Base-by-base conservation (phyloP, 2,113 vertebrate species). In the Pontoporia blainvillei region DNA sequence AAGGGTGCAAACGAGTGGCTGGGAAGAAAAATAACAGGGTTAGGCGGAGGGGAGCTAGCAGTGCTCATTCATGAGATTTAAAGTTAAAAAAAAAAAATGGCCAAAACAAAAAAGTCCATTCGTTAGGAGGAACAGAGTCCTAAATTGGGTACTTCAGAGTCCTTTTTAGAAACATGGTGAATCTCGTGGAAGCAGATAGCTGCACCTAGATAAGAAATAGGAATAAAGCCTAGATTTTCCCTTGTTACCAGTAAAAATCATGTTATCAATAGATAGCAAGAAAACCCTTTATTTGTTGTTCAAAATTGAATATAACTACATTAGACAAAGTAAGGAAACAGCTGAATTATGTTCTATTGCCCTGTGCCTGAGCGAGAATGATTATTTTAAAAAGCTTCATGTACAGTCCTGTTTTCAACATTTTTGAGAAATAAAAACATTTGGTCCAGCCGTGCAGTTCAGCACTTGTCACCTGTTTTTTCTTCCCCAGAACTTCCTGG, bases 361-460 rank as follows among this genome's bases (percentile, higher is more conserved):
- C 14, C 20, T 81, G 72, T 76, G 21, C 59, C 52, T 93, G 88
- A 64, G 36, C 1, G 2, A 69, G 89, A 86, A 44, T 79, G 87
- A 61, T 25, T 94, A 41, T 94, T 82, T 92, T 66, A 31, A 79
- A 81, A 96, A 64, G 64, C 72, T 93, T 91, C 75, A 11, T 14
- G 3, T 79, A 29, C 67, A 91, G 69, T 71, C 54, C 83, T 86
- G 8, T 85, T 94, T 78, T 89, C 64, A 95, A 20, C 54, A 71
- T 52, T 94, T 94, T 94, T 83, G 83, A 95, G 82, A 86, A 91
- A 57, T 46, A 88, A 64, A 82, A 79, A 36, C 14, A 57, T 81
- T 79, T 69, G 59, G 25, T 46, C 46, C 2, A 46, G 25, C 41
- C 71, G n/a, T 89, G 21, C 67, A 54, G 10, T 34, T 90, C 29